Evolutionary conservation across 2,113 vertebrate genomes (phyloP), one percentile per base, ranked within the genome.

Genomic region (Sula dactylatra): DNA sequence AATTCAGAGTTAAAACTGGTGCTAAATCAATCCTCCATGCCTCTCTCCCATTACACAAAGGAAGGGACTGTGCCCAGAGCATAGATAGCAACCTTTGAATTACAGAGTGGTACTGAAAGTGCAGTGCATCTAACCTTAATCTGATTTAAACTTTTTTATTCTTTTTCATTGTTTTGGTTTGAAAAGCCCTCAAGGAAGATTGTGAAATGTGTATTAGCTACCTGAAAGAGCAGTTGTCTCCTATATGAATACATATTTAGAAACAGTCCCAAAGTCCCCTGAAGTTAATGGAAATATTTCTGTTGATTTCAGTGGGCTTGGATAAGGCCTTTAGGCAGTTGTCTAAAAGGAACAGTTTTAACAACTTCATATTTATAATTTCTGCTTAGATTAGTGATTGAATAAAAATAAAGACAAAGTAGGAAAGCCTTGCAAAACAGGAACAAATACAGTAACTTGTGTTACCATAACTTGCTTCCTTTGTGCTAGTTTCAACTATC

Each of bases 131-230:
- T 93, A 93, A 85, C 67, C 59, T 95, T 89, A 78, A 83, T 89
- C 66, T 42, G 86, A 89, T 77, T 86, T 71, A 55, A 82, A 90
- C 55, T 62, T 85, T 78, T 88, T 94, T 83, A 65, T 95, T 88
- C 32, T 52, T 21, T 86, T 93, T 91, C 66, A 87, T 83, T 92
- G 74, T 81, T 94, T 67, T 80, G 16, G 24, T 94, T 96, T 93
- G 79, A 94, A 96, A 93, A 59, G 20, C 69, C 74, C 94, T 86
- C 64, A 44, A 84, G 78, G 74, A 93, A 92, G 50, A 27, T 49
- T 86, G 44, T 50, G 34, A 86, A 92, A 82, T 86, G 69, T 84
- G 21, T 62, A 54, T 93, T 40, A 71, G 20, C 16, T 78, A 76
- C 55, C 58, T 78, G 72, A 62, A 91, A 72, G 49, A 93, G 50